Percentiles rank a stretch among this genome's conserved stretches.
Evolutionary conservation across 2,888 invertebrate species (phyloP).

Genomic region (Empis stercorea): DNA sequence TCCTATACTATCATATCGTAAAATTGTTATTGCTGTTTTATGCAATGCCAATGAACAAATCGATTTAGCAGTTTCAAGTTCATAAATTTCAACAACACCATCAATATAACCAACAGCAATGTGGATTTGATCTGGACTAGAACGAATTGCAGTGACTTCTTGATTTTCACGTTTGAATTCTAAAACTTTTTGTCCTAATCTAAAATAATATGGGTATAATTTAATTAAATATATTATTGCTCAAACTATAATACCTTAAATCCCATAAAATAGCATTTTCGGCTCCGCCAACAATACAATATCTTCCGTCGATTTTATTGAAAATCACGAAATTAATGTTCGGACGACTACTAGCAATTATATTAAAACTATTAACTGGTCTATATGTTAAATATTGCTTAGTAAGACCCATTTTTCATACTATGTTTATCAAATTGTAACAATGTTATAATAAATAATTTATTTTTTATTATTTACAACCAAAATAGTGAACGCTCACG

Average conservation of each 20-base stretch:
- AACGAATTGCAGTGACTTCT: slow-evolving; percentile 61
- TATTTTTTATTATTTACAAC: too few relatives aligned
- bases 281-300: slow-evolving; percentile 81
- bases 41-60: slow-evolving; percentile 65
- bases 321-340: slow-evolving; percentile 69
- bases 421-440: background rate
- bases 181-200: slow-evolving; percentile 47
- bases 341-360: slow-evolving; percentile 67
- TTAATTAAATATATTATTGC: background rate
- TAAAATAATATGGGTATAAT: slow-evolving; percentile 7
- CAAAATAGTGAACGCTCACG: too few relatives aligned
- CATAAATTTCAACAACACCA: slow-evolving; percentile 75
- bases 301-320: slow-evolving; percentile 66
- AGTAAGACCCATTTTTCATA: slow-evolving; percentile 62
- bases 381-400: slow-evolving; percentile 89
- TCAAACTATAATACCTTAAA: slow-evolving; percentile 49
- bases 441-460: too few relatives aligned
- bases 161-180: slow-evolving; percentile 69
- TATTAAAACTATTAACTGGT: slow-evolving; percentile 72
- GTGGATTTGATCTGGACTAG: slow-evolving; percentile 61
- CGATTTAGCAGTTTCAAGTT: slow-evolving; percentile 52
- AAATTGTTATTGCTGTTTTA: slow-evolving; percentile 64
- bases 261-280: slow-evolving; percentile 95
- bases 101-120: slow-evolving; percentile 87
- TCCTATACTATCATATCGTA: slow-evolving; percentile 73